Base-by-base conservation (phyloP, 2,113 vertebrate genomes). In the Hiodon tergisus region DNA sequence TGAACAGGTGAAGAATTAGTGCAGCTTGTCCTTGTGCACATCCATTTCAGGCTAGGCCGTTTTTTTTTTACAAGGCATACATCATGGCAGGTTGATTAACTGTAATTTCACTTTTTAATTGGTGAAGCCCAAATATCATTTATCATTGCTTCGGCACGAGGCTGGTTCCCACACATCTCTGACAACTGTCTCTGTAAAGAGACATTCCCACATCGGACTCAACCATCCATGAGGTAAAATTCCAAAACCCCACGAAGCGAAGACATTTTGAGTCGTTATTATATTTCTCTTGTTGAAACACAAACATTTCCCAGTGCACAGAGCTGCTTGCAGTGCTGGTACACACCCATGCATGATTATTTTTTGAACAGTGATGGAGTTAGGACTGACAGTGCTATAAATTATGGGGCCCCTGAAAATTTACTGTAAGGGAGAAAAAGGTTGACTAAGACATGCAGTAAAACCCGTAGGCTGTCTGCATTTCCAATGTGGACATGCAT, bases 341-440 rank as follows among this genome's bases (percentile, higher is more conserved):
- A 73, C 72, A 70, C 67, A 71, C 67, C 57, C 72, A 70, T 74
- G 72, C 77, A 74, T 78, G 77, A 78, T 78, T 71, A 74, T 59
- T 51, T 74, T 31, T 74, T 70, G 68, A 78, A 78, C 68, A 54
- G 72, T 74, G 76, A 71, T 74, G 57, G 67, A 63, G 67, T 74
- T 14, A 58, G 77, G 72, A 74, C 46, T 78, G 72, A 67, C 72
- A 69, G 59, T 65, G 48, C 76, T 73, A 73, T 66, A 65, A 65
- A 78, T 78, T 74, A 71, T 53, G 53, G 14, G 31, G 59, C 31
- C 65, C 59, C 58, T 71, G 31, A 65, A 51, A 58, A 61, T 74
- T 57, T 74, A 71, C 66, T 71, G 68, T 63, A 9, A 58, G 59
- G 11, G 16, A 53, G 62, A 53, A 46, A 53, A 71, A 6, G 31